Evolutionary conservation across 2,113 vertebrate genomes (phyloP).

Genomic region (Corydoras sp.): DNA sequence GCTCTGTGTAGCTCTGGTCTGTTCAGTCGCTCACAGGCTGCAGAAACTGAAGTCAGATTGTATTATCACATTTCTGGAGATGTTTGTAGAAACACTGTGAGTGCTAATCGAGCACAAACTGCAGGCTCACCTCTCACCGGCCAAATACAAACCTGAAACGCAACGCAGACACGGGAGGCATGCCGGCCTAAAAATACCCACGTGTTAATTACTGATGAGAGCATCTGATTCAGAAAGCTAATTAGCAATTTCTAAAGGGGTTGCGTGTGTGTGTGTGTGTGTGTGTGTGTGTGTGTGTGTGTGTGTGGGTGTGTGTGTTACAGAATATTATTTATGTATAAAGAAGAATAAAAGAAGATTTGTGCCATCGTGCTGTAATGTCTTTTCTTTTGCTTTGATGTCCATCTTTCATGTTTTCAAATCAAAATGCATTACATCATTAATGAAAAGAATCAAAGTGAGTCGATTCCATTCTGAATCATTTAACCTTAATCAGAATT

Average conservation of each 20-base stretch:
- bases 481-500: background rate
- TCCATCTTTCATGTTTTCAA: no score
- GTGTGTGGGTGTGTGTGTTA: background rate
- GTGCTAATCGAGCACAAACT: slow-evolving; percentile 25
- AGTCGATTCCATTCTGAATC: background rate
- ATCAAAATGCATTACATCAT: no score
- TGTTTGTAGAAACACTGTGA: slow-evolving; percentile 31
- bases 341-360: no score
- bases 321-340: no score
- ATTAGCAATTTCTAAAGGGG: slow-evolving; percentile 36
- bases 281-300: background rate
- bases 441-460: background rate
- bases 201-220: slow-evolving; percentile 44
- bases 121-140: slow-evolving; percentile 6
- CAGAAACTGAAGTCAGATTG: slow-evolving; percentile 8
- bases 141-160: slow-evolving; percentile 10
- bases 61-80: slow-evolving; percentile 18
- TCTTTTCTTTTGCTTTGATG: no score
- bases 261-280: slow-evolving; percentile 1
- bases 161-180: background rate
- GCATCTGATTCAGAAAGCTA: slow-evolving; percentile 30
- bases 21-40: background rate
- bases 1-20: no score
- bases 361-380: no score
- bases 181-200: slow-evolving; percentile 41